A percentile compares a stretch with the other conserved stretches of the same genome.
Evolutionary conservation across 2,888 invertebrate species (phyloP).

Genomic region (Ditula angustiorana): DNA sequence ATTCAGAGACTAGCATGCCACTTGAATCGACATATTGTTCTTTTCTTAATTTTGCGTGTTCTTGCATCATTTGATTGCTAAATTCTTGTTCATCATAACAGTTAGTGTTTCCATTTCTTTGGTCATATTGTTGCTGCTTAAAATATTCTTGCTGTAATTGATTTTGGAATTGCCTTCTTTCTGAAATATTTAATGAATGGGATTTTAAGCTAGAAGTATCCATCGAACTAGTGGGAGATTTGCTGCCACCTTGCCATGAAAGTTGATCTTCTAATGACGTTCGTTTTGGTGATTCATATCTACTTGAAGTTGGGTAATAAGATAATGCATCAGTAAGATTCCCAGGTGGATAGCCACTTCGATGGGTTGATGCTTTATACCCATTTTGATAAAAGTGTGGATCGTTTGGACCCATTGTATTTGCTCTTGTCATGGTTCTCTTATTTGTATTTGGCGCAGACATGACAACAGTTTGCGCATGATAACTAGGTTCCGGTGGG

Average conservation of each 20-base stretch:
- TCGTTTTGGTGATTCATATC: slow-evolving; percentile 85
- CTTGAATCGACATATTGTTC: slow-evolving; percentile 77
- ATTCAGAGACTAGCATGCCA: slow-evolving; percentile 90
- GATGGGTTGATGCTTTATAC: slow-evolving; percentile 87
- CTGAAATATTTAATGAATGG: slow-evolving; percentile 84
- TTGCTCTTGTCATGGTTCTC: slow-evolving; percentile 85
- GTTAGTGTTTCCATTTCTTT: slow-evolving; percentile 76
- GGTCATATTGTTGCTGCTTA: slow-evolving; percentile 83
- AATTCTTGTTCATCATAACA: slow-evolving; percentile 66
- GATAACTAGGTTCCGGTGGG: slow-evolving; percentile 84
- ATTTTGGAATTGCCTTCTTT: slow-evolving; percentile 84
- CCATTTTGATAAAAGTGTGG: slow-evolving; percentile 86
- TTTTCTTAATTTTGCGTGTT: slow-evolving; percentile 68
- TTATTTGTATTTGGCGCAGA: slow-evolving; percentile 70
- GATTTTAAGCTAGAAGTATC: slow-evolving; percentile 84
- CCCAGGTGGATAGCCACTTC: slow-evolving; percentile 89
- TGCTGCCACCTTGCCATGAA: slow-evolving; percentile 86
- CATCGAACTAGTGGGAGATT: slow-evolving; percentile 87
- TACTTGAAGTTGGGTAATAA: slow-evolving; percentile 91
- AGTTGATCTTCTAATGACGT: slow-evolving; percentile 86
- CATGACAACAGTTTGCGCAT: slow-evolving; percentile 84
- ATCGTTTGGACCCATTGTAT: slow-evolving; percentile 83
- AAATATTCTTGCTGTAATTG: slow-evolving; percentile 83
- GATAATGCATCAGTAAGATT: slow-evolving; percentile 92
- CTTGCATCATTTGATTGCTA: slow-evolving; percentile 64